A percentile compares a stretch with the other conserved stretches of the same genome.
Conservation (phyloP, 1,140 invertebrate species). For the Paraescarpia echinospica region DNA sequence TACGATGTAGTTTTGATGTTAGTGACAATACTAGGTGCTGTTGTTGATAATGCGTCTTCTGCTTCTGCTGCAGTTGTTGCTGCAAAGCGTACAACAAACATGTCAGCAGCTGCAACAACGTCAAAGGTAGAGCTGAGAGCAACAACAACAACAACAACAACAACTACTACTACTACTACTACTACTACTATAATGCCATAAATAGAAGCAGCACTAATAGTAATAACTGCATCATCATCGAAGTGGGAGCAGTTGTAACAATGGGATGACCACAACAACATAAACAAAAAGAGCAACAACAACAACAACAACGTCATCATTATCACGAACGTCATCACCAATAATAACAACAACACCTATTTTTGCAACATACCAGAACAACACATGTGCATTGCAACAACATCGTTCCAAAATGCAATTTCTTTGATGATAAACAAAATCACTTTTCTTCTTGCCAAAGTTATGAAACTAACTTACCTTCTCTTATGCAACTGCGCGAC, state of each 20-base stretch:
- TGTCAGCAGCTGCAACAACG: not conserved
- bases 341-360: not conserved
- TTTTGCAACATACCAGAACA: not conserved
- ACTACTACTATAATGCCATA: too few species aligned
- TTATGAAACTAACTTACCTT: not conserved
- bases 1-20: not conserved
- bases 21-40: not conserved
- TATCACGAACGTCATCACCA: not conserved
- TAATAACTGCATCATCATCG: too few species aligned
- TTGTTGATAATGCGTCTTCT: constrained; percentile 11
- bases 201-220: too few species aligned
- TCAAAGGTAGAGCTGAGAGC: too few species aligned
- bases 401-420: not conserved
- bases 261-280: too few species aligned
- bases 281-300: too few species aligned
- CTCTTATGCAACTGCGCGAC: not conserved
- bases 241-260: too few species aligned
- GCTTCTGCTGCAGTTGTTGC: not conserved
- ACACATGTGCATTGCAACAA: not conserved
- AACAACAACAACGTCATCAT: not conserved
- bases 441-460: not conserved
- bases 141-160: too few species aligned
- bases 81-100: not conserved
- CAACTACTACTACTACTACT: too few species aligned
- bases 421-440: not conserved